Percentiles rank a stretch among this genome's conserved stretches.
Evolutionary conservation across 2,113 vertebrate species (phyloP).

Genomic region (Vidua macroura): DNA sequence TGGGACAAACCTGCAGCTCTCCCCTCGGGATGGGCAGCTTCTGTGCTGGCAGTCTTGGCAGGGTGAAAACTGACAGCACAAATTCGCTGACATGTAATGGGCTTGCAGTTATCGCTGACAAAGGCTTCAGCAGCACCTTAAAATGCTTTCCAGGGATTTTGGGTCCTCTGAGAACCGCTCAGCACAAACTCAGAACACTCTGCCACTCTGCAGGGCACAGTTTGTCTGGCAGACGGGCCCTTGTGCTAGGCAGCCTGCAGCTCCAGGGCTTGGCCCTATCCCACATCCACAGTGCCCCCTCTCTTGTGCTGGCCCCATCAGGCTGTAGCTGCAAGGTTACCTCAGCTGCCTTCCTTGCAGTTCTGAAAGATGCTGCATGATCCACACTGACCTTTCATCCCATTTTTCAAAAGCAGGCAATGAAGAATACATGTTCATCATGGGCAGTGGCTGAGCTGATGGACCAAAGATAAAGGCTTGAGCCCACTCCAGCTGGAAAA

Average conservation of each 20-base stretch:
- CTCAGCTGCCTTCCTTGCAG: background rate
- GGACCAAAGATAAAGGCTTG: background rate
- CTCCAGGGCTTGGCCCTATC: background rate
- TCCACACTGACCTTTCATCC: background rate
- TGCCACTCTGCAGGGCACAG: too few relatives aligned
- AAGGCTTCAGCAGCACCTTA: background rate
- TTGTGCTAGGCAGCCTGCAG: background rate
- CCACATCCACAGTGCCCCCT: too few relatives aligned
- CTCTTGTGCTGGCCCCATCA: background rate
- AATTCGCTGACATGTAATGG: rapidly evolving
- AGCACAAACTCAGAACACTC: background rate
- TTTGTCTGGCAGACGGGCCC: too few relatives aligned
- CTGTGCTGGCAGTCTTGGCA: background rate
- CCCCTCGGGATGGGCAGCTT: background rate
- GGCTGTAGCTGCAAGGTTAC: background rate
- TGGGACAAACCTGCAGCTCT: background rate
- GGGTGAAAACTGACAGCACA: background rate
- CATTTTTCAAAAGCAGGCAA: background rate
- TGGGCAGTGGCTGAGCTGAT: background rate
- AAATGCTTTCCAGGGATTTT: background rate
- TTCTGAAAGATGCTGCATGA: background rate
- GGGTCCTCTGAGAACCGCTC: background rate
- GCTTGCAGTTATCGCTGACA: background rate
- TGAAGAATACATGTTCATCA: background rate
- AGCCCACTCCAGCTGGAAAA: background rate